These are phyloP conservation scores for Lutraria lutraria DNA, from an alignment of 2,888 invertebrate genomes.

Conservation along the genomic window DNA sequence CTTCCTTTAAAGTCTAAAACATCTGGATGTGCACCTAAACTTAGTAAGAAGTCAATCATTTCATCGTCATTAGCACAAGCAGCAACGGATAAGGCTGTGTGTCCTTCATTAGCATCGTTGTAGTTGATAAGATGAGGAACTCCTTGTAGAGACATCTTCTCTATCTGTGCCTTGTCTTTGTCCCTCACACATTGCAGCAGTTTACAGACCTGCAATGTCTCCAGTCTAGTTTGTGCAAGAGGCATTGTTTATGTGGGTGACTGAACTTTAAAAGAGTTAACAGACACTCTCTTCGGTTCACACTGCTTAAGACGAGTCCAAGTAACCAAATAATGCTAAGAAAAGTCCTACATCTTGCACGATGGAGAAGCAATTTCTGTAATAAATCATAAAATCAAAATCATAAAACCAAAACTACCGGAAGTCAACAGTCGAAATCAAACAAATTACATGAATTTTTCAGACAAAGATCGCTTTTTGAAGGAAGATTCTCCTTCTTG, in stretches of 20 bases:
- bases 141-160: slow-evolving; percentile 85
- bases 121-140: slow-evolving; percentile 86
- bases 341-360: background rate
- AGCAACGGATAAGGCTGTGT: slow-evolving; percentile 85
- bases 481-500: background rate
- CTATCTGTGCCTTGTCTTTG: slow-evolving; percentile 84
- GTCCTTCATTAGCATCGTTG: slow-evolving; percentile 85
- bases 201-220: slow-evolving; percentile 86
- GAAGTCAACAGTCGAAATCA: slow-evolving; percentile 28
- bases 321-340: background rate
- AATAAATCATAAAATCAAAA: background rate
- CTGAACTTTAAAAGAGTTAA: background rate
- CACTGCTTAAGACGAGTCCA: background rate
- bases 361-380: background rate
- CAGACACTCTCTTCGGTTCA: background rate
- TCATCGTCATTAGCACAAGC: slow-evolving; percentile 86
- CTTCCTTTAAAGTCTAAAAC: slow-evolving; percentile 86
- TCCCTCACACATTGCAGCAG: slow-evolving; percentile 86
- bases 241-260: slow-evolving; percentile 81
- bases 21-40: slow-evolving; percentile 86
- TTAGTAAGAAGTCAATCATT: slow-evolving; percentile 85
- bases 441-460: background rate
- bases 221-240: slow-evolving; percentile 85
- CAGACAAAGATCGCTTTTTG: background rate
- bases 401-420: slow-evolving; percentile 4